These are phyloP conservation scores for Shinisaurus crocodilurus DNA, from an alignment of 2,113 vertebrate genomes.

Conservation along the genomic window DNA sequence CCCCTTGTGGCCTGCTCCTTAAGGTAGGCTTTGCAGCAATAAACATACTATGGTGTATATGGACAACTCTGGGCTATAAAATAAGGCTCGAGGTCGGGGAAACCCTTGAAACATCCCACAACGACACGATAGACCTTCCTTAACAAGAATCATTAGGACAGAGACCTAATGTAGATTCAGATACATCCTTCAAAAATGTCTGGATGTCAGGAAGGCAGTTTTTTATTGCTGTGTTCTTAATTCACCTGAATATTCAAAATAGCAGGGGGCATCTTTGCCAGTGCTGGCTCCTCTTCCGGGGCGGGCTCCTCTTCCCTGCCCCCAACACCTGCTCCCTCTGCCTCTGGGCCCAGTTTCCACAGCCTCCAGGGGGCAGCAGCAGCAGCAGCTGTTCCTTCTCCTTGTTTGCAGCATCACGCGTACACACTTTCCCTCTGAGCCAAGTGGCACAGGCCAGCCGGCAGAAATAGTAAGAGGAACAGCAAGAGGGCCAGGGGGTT, in stretches of 20 bases:
- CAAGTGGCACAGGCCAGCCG: not conserved
- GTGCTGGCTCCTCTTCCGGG: too few species aligned
- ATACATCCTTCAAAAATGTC: constrained; percentile 2
- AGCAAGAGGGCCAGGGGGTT: not conserved
- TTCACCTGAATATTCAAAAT: not conserved
- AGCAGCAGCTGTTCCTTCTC: not conserved
- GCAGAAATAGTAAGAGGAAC: not conserved
- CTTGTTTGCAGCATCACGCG: not conserved
- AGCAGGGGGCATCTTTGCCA: not conserved
- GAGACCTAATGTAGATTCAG: not conserved
- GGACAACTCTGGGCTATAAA: constrained; percentile 18
- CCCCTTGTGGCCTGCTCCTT: constrained; percentile 62
- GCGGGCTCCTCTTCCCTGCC: not conserved
- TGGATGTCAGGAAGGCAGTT: not conserved
- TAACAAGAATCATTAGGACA: constrained; percentile 12
- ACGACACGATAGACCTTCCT: constrained; percentile 18
- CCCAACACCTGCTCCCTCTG: not conserved
- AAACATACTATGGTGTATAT: not conserved
- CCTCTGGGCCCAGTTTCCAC: not conserved
- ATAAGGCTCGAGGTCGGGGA: not conserved
- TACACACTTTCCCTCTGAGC: not conserved
- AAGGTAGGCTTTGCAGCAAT: constrained; percentile 48
- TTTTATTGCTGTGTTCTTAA: constrained; percentile 4
- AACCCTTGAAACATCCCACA: not conserved
- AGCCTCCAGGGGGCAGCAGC: not conserved